Conservation (phyloP, 2,797 vertebrate species). For the Cirrhinus molitorella region DNA sequence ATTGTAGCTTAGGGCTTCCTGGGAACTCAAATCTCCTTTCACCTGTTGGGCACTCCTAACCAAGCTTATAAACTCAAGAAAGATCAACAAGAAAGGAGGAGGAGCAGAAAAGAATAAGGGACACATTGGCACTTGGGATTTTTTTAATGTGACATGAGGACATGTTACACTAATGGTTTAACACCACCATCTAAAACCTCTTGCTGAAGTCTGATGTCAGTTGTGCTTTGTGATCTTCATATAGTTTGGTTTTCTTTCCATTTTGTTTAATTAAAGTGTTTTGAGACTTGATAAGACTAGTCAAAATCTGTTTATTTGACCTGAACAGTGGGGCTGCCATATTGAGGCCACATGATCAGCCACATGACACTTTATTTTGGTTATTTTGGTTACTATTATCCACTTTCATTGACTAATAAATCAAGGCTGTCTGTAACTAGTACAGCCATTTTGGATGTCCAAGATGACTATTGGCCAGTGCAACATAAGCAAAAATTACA, state of each 20-base stretch:
- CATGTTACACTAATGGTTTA: neutral
- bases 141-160: conserved; percentile 25
- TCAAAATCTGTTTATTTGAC: neutral
- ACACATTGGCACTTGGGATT: conserved; percentile 6
- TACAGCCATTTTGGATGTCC: neutral
- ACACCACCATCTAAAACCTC: neutral
- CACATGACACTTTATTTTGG: too few relatives aligned
- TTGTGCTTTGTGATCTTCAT: neutral
- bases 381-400: too few relatives aligned
- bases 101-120: conserved; percentile 18
- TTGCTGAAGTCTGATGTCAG: neutral
- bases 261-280: too few relatives aligned
- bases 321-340: neutral
- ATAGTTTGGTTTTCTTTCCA: neutral
- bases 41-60: conserved; percentile 8
- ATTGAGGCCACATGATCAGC: too few relatives aligned
- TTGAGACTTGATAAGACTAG: neutral
- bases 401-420: neutral
- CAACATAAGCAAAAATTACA: neutral
- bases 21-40: conserved; percentile 50
- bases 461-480: neutral
- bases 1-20: conserved; percentile 34
- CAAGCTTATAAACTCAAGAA: conserved; percentile 38
- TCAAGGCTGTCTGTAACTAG: neutral
- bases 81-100: conserved; percentile 12